Conservation (phyloP, 1,140 invertebrate species). For the Brachionus paranguensis region DNA sequence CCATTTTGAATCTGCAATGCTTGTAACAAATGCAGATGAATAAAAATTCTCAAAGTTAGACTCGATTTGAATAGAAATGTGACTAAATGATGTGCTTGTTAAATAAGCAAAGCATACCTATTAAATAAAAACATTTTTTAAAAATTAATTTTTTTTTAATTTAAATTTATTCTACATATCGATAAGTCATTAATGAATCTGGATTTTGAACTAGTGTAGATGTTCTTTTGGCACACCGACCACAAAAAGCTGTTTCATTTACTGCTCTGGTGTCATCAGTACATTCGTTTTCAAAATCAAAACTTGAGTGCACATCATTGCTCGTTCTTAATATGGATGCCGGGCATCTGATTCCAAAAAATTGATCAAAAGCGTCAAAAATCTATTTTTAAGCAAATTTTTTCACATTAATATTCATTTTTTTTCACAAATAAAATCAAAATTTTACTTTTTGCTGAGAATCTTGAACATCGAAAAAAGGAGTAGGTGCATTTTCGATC, state of each 20-base stretch:
- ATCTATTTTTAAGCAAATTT: not conserved
- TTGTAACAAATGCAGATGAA: not conserved
- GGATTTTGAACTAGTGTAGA: not conserved
- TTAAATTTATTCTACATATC: not conserved
- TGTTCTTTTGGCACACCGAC: slow-evolving; percentile 21
- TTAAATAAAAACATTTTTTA: not conserved
- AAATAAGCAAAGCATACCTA: slow-evolving; percentile 37
- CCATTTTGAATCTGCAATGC: not conserved
- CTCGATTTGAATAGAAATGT: not conserved
- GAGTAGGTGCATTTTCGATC: not conserved
- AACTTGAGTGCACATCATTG: not conserved
- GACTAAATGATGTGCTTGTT: not conserved
- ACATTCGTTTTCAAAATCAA: slow-evolving; percentile 34
- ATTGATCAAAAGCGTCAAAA: not conserved
- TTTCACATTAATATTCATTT: not conserved
- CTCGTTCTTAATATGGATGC: not conserved
- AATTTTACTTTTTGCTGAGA: not conserved
- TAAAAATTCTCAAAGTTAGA: not conserved
- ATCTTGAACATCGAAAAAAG: not conserved
- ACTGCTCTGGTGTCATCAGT: not conserved
- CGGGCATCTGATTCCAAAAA: slow-evolving; percentile 22
- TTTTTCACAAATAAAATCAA: not conserved
- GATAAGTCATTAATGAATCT: not conserved
- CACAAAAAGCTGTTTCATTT: slow-evolving; percentile 38
- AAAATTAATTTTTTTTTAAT: not conserved